Conservation (phyloP, 2,113 vertebrate genomes). For the Colinus virginianus region DNA sequence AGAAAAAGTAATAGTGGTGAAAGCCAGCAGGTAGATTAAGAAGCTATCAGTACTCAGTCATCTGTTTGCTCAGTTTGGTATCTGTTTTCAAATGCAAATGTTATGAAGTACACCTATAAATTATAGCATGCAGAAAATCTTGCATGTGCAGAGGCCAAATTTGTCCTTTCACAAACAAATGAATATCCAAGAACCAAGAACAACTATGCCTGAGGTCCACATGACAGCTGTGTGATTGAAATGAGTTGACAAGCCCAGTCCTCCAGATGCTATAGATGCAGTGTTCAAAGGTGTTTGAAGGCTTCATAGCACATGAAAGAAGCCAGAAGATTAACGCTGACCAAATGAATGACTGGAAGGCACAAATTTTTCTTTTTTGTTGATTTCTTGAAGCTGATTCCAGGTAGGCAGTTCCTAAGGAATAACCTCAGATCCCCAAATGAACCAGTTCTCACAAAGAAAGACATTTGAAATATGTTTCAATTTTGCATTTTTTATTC, state of each 20-base stretch:
- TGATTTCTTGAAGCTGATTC: background rate
- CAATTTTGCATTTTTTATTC: background rate
- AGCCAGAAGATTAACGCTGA: background rate
- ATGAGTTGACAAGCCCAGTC: background rate
- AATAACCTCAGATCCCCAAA: background rate
- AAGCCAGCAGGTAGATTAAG: background rate
- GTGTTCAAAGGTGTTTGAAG: background rate
- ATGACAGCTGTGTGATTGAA: background rate
- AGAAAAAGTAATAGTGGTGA: background rate
- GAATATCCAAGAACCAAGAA: slow-evolving; percentile 17
- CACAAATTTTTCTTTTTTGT: background rate
- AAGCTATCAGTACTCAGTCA: background rate
- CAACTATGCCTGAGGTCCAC: background rate
- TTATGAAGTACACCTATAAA: background rate
- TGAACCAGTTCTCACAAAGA: background rate
- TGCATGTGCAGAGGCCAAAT: background rate
- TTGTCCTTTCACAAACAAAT: slow-evolving; percentile 33
- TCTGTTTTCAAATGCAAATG: background rate
- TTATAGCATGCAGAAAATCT: background rate
- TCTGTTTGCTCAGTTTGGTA: background rate
- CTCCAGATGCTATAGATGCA: background rate
- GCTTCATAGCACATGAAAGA: background rate
- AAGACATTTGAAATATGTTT: background rate
- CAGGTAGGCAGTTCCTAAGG: background rate
- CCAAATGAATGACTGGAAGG: background rate